Base-by-base conservation (phyloP, 2,113 vertebrate species). In the Falcunculus frontatus region DNA sequence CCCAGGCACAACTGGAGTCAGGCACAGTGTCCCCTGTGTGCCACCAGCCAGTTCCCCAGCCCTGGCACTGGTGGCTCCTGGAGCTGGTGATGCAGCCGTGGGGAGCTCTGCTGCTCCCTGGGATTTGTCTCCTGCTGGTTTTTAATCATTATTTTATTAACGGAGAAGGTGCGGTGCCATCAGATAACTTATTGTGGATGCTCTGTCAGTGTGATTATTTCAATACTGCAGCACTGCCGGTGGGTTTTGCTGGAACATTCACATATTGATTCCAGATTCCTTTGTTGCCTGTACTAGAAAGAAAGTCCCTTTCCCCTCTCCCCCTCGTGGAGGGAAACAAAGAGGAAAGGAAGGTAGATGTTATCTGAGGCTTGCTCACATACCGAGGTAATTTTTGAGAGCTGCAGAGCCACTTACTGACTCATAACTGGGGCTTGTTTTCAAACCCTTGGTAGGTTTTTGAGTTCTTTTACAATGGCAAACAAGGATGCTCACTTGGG, bases 201-300 rank as follows among this genome's bases (percentile, higher is more conserved):
- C 85, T 85, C 78, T 90, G 84, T 44, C 84, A 56, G 41, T 56
- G 55, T 32, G 87, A 69, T 83, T 42, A 69, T 84, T 90, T 84
- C 60, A 59, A 17, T 75, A 49, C 65, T 13, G 23, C 87, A 73
- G 74, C 62, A 10, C 32, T 49, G 42, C 57, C 0, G 0, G 26
- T 68, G 73, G 93, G 59, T 73, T 94, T 90, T 83, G 82, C 93
- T 84, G 85, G 78, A 93, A 77, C 60, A 42, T 77, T 80, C 93
- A 30, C 1, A 2, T 53, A 85, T 83, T 68, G 92, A 84, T 93
- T 92, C 11, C 3, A 1, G 49, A 32, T 84, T 70, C 83, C 86
- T 94, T 93, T 96, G 76, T 96, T 92, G 85, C 75, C 59, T 84
- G 32, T 41, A 16, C 74, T 50, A 72, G 85, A 95, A 67, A 87